Evolutionary conservation across 2,888 invertebrate genomes (phyloP).

Genomic region (Pandemis heparana): DNA sequence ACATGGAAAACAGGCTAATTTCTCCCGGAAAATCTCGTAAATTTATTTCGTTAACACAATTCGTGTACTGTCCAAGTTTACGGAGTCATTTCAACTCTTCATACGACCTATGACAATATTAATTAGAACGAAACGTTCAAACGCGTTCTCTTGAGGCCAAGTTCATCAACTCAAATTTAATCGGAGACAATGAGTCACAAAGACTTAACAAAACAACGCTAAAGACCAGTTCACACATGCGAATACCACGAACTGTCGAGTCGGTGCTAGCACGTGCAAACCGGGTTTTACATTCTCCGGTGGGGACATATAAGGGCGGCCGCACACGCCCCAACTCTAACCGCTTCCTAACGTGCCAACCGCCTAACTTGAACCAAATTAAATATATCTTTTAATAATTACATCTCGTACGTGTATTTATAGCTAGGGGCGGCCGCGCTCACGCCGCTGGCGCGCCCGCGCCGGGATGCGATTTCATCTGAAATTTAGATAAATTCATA

Average conservation of each 20-base stretch:
- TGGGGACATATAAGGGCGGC: not conserved
- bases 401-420: slow-evolving; percentile 62
- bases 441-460: slow-evolving; percentile 60
- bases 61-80: not conserved
- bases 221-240: not conserved
- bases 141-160: not conserved
- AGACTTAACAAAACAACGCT: not conserved
- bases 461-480: slow-evolving; percentile 59
- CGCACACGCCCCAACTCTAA: slow-evolving; percentile 18
- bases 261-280: too few species aligned
- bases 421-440: slow-evolving; percentile 43
- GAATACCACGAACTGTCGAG: too few species aligned
- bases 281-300: not conserved
- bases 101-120: not conserved
- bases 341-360: slow-evolving; percentile 47
- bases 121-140: not conserved
- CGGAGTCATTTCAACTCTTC: not conserved
- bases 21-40: not conserved
- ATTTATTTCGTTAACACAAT: not conserved
- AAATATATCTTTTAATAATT: slow-evolving; percentile 63
- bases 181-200: not conserved
- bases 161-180: not conserved
- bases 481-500: slow-evolving; percentile 38
- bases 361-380: slow-evolving; percentile 60
- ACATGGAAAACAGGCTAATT: not conserved